Evolutionary conservation across 2,797 vertebrate species (phyloP).

Genomic region (Labroides dimidiatus): DNA sequence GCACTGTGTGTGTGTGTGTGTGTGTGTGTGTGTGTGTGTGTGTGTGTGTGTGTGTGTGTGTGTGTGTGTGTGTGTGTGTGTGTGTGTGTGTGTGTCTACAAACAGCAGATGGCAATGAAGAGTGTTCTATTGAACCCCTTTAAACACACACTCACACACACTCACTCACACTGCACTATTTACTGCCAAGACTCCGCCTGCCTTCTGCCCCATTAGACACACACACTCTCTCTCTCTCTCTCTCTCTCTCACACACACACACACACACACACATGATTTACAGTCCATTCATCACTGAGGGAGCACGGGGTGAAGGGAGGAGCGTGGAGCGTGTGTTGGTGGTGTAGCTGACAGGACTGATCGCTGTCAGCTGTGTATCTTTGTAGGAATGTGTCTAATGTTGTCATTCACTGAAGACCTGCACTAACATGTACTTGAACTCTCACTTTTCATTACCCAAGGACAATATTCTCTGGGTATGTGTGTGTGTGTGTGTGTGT

Average conservation of each 20-base stretch:
- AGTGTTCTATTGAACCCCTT: slow-evolving; percentile 3
- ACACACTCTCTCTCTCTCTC: background rate
- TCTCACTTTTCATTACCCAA: background rate
- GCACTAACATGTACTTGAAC: slow-evolving; percentile 32
- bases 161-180: background rate
- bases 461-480: background rate
- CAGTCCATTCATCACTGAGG: background rate
- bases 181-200: slow-evolving; percentile 7
- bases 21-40: too few relatives aligned
- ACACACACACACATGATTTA: slow-evolving; percentile 10
- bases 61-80: too few relatives aligned
- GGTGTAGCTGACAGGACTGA: slow-evolving; percentile 17
- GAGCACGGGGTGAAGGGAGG: background rate
- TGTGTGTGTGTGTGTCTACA: background rate
- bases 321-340: background rate
- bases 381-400: slow-evolving; percentile 32
- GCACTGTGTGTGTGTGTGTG: background rate
- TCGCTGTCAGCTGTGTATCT: background rate
- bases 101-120: slow-evolving; percentile 13
- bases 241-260: too few relatives aligned
- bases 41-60: background rate
- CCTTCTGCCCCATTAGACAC: background rate
- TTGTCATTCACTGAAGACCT: slow-evolving; percentile 16
- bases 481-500: background rate
- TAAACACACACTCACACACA: background rate